These are phyloP conservation scores for Drosophila limbata DNA, from an alignment of 2,888 invertebrate species.

Conservation along the genomic window DNA sequence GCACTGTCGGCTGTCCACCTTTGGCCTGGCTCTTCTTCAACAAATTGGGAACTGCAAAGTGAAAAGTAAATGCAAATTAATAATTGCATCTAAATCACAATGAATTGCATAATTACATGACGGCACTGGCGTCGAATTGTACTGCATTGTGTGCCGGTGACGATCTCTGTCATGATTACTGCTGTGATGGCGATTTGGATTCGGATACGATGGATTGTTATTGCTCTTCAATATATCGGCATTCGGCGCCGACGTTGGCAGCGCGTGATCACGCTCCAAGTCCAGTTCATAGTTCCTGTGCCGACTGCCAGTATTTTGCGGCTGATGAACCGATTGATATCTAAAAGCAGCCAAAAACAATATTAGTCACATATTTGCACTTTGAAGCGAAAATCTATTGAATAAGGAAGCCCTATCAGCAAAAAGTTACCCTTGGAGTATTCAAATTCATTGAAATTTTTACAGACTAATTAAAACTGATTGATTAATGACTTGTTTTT, in stretches of 20 bases:
- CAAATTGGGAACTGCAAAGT: constrained; percentile 86
- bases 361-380: neutral
- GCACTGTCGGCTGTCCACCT: constrained; percentile 87
- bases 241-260: constrained; percentile 91
- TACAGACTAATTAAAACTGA: too few relatives aligned
- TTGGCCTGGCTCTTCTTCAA: constrained; percentile 85
- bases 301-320: constrained; percentile 82
- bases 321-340: constrained; percentile 82
- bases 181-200: constrained; percentile 88
- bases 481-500: too few relatives aligned
- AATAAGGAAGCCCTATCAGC: too few relatives aligned
- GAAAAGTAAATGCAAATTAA: constrained; percentile 17
- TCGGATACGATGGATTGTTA: constrained; percentile 91
- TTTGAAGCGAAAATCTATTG: neutral
- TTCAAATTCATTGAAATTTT: too few relatives aligned
- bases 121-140: constrained; percentile 84
- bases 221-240: constrained; percentile 92
- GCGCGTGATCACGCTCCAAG: constrained; percentile 90
- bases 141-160: constrained; percentile 77
- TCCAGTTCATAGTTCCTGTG: constrained; percentile 88
- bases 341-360: constrained; percentile 52
- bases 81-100: neutral
- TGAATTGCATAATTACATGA: constrained; percentile 70
- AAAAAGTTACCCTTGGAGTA: too few relatives aligned
- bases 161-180: constrained; percentile 79